A percentile compares a stretch with the other conserved stretches of the same genome.
These are phyloP conservation scores for Spea hammondii DNA, from an alignment of 2,797 vertebrate genomes.

Conservation along the genomic window DNA sequence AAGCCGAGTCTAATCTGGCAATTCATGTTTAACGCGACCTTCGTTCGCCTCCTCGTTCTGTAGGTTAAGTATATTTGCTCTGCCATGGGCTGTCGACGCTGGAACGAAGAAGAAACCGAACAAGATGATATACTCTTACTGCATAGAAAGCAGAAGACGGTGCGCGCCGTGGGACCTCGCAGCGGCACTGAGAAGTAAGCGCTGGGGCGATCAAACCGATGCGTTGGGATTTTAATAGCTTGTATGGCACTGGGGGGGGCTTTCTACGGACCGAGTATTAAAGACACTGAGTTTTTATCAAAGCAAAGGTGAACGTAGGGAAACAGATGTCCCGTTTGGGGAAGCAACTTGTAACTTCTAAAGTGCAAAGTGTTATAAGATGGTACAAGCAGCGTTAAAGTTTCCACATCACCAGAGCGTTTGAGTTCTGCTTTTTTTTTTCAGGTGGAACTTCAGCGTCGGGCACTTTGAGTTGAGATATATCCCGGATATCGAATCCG, in stretches of 20 bases:
- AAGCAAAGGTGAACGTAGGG: too few relatives aligned
- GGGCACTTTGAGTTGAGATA: conserved; percentile 95
- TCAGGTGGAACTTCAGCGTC: conserved; percentile 98
- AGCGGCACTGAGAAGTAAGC: conserved; percentile 93
- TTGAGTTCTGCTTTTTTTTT: conserved; percentile 14
- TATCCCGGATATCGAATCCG: conserved; percentile 79
- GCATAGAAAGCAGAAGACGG: conserved; percentile 94
- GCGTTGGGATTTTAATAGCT: too few relatives aligned
- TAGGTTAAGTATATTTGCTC: conserved; percentile 96
- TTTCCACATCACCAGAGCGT: neutral
- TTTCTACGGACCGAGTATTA: too few relatives aligned
- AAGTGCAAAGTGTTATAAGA: too few relatives aligned
- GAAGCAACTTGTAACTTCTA: too few relatives aligned
- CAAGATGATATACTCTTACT: conserved; percentile 86
- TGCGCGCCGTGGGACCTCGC: conserved; percentile 89
- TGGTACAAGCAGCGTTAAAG: neutral
- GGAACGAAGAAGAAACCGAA: conserved; percentile 82
- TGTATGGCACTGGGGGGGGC: too few relatives aligned
- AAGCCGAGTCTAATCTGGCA: too few relatives aligned
- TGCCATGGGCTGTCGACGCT: conserved; percentile 86
- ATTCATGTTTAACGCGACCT: neutral
- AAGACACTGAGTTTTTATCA: too few relatives aligned
- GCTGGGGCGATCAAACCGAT: neutral
- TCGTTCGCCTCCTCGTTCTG: neutral
- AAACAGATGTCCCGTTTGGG: too few relatives aligned